Evolutionary conservation across 2,888 invertebrate species (phyloP).

Genomic region (Ypsolopha sequella): DNA sequence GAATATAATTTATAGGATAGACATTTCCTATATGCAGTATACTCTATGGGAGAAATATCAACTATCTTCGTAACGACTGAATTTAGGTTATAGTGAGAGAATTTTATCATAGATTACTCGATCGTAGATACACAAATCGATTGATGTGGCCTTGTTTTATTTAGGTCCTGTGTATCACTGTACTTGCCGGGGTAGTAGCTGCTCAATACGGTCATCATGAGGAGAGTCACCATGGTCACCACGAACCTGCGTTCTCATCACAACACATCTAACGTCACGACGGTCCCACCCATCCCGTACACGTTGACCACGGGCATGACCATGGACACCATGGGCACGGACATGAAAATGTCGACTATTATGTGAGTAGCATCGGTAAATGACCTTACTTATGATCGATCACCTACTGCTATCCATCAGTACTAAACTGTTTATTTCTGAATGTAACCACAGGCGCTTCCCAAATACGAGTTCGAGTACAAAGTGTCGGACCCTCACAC

Average conservation of each 20-base stretch:
- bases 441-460: conserved; percentile 18
- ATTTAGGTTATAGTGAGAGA: no score
- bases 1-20: no score
- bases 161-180: conserved; percentile 29
- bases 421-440: background rate
- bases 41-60: no score
- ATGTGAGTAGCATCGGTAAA: conserved; percentile 17
- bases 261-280: conserved; percentile 42
- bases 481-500: conserved; percentile 59
- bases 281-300: conserved; percentile 34
- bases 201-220: conserved; percentile 32
- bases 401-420: no score
- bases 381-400: no score
- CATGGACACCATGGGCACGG: conserved; percentile 16
- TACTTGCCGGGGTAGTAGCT: conserved; percentile 25
- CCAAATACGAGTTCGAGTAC: conserved; percentile 45
- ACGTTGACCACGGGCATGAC: conserved; percentile 9
- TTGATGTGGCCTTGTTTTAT: conserved; percentile 3
- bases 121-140: no score
- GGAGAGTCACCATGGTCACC: conserved; percentile 6
- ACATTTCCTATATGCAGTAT: no score
- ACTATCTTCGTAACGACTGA: no score
- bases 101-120: no score
- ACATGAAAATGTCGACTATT: conserved; percentile 25
- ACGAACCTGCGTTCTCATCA: conserved; percentile 46